phyloP scores from a whole-genome alignment of 35 echinoderm and acorn worm species.

The Acanthaster planci region DNA sequence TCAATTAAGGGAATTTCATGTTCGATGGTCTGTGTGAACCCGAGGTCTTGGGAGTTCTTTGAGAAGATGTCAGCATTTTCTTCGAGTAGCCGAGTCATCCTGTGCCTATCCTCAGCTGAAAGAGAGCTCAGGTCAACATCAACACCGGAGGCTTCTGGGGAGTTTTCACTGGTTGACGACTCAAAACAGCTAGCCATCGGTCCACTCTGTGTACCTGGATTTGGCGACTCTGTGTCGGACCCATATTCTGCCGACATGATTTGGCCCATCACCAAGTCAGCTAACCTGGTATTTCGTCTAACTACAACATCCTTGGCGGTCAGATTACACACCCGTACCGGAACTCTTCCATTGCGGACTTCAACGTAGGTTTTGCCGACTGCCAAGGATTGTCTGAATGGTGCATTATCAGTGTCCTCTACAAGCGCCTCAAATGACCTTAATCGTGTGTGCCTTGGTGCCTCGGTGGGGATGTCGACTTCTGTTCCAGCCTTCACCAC shows the following conservation, averaged over 20 bases:
- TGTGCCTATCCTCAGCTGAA: background rate
- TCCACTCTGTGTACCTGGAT: background rate
- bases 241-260: background rate
- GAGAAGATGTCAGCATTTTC: constrained; percentile 48
- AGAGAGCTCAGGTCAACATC: background rate
- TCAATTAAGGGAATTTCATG: constrained; percentile 50
- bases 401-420: background rate
- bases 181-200: background rate
- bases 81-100: background rate
- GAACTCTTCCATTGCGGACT: background rate
- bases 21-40: background rate
- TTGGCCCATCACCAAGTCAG: too few relatives aligned
- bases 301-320: background rate
- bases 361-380: background rate
- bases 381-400: background rate
- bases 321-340: background rate
- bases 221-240: background rate
- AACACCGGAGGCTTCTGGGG: too few relatives aligned
- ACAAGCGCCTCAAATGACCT: background rate
- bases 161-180: background rate
- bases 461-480: background rate
- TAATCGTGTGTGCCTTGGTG: background rate
- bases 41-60: constrained; percentile 43
- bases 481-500: background rate
- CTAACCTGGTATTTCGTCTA: background rate